Conservation (phyloP, 1,140 invertebrate genomes). For the Drosophila lacertosa region DNA sequence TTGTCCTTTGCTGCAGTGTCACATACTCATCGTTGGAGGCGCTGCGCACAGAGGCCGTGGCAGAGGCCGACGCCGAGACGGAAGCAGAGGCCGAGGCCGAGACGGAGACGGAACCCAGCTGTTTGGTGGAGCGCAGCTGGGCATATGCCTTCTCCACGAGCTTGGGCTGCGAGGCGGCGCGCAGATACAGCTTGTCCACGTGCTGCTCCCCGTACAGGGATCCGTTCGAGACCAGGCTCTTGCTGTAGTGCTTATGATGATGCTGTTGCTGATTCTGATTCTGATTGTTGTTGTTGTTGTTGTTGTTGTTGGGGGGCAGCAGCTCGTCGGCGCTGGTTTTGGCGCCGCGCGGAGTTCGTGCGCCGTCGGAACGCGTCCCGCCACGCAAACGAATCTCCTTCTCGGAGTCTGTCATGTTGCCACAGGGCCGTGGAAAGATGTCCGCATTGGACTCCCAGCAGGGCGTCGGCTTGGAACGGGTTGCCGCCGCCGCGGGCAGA, state of each 20-base stretch:
- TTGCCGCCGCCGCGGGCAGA: slow-evolving; percentile 83
- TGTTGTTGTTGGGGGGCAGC: slow-evolving; percentile 83
- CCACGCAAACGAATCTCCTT: slow-evolving; percentile 86
- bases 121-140: slow-evolving; percentile 75
- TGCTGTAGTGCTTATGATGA: slow-evolving; percentile 48
- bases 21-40: slow-evolving; percentile 79
- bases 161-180: slow-evolving; percentile 80
- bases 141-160: slow-evolving; percentile 80
- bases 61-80: no score
- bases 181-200: slow-evolving; percentile 89
- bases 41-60: slow-evolving; percentile 57
- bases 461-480: slow-evolving; percentile 84
- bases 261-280: slow-evolving; percentile 22
- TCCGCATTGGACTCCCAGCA: slow-evolving; percentile 92
- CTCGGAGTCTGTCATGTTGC: slow-evolving; percentile 90
- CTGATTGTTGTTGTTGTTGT: slow-evolving; percentile 51
- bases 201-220: slow-evolving; percentile 84
- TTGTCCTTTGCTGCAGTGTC: slow-evolving; percentile 38
- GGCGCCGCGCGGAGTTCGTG: slow-evolving; percentile 80
- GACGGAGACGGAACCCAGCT: slow-evolving; percentile 54
- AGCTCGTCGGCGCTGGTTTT: slow-evolving; percentile 76
- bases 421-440: slow-evolving; percentile 89
- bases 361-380: slow-evolving; percentile 86
- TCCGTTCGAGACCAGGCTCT: slow-evolving; percentile 14
- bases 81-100: no score